Evolutionary conservation across 2,888 invertebrate species (phyloP), one percentile per base, ranked within the genome.

Genomic region (Chymomyza amoena): DNA sequence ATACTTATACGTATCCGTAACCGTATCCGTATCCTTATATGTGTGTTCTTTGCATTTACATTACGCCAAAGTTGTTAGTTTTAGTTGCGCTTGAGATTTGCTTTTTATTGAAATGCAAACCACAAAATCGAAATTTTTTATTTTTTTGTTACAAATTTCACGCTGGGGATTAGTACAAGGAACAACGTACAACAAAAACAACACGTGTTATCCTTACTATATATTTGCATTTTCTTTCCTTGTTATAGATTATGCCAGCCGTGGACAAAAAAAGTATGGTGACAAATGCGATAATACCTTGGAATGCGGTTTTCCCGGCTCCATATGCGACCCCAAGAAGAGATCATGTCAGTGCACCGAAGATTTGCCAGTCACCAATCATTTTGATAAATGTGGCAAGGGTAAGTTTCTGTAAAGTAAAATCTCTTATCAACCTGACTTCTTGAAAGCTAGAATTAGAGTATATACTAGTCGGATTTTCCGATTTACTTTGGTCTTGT

Each of bases 341-440:
- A 94, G 94, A 89, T 94, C 93, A 79, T 97, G 97, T 90, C 93
- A 94, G 85, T 97, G 97, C 91, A 93, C 93, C 75, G 94, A 95
- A 32, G 95, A 96, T 81, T 93, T 94, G 79, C 94, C 94, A 20
- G 94, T 95, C 83, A 96, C 96, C 89, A 96, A 97, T 92, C 96
- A 96, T 90, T 93, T 96, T 86, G 96, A 97, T 91, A 96, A 96
- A 92, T 97, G 97, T 92, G 97, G 96, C 85, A 95, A 94, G 93
- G 94, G 97, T 96, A 91, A 94, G 89, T 66, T 25, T 32, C n/a
- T 25, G 20, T 45, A 68, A 9, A n/a, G n/a, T n/a, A n/a, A n/a
- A n/a, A n/a, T n/a, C n/a, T n/a, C n/a, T n/a, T n/a, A n/a, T n/a
- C n/a, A n/a, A n/a, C n/a, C n/a, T n/a, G n/a, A 7, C 7, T 7